Conservation (phyloP, 2,113 vertebrate genomes). For the Daubentonia madagascariensis region DNA sequence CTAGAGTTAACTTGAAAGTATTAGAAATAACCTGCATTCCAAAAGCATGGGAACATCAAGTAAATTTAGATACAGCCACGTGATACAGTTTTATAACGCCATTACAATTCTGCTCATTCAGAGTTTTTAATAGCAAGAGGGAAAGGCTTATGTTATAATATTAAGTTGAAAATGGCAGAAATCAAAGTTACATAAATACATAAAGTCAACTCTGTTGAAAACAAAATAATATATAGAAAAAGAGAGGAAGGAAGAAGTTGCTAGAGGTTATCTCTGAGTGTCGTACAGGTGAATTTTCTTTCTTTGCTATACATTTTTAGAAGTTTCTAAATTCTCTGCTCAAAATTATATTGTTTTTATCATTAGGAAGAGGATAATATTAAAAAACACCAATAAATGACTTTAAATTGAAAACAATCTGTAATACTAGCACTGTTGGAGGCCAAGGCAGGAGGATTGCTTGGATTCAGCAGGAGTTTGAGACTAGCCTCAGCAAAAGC, state of each 20-base stretch:
- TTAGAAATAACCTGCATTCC: neutral
- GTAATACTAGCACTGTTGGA: no score
- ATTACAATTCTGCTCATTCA: neutral
- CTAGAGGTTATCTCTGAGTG: neutral
- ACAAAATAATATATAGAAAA: neutral
- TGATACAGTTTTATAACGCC: neutral
- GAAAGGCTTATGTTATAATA: neutral
- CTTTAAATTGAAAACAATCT: no score
- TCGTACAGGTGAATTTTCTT: neutral
- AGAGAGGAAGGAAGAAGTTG: neutral
- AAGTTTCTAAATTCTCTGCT: neutral
- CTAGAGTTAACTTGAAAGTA: neutral
- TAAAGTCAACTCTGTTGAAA: neutral
- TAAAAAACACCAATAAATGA: neutral
- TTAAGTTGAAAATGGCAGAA: neutral
- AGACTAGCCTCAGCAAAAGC: no score
- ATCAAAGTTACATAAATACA: neutral
- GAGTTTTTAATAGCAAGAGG: neutral
- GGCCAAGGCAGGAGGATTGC: no score
- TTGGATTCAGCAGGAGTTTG: no score
- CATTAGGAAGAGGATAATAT: neutral
- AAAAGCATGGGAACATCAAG: neutral
- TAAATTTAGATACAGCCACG: neutral
- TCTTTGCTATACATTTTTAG: neutral
- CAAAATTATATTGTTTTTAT: neutral